A percentile compares a stretch with the other conserved stretches of the same genome.
phyloP scores from a whole-genome alignment of 2,797 vertebrate genomes.

The Sebastes minor region DNA sequence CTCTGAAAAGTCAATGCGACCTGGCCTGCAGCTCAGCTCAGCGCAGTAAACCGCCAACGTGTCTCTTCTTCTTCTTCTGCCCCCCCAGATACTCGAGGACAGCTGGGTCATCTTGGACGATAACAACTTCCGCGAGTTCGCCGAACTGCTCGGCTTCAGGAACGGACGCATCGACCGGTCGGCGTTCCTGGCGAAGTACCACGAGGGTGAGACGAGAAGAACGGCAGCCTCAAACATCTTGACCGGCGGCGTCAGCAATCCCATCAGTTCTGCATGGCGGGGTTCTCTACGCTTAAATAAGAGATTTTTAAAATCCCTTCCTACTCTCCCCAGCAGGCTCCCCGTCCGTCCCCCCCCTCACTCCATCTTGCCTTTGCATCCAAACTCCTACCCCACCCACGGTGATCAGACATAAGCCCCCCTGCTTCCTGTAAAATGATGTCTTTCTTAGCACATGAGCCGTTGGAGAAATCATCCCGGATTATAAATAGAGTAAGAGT shows the following conservation, averaged over 20 bases:
- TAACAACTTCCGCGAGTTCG: conserved; percentile 55
- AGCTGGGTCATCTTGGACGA: conserved; percentile 65
- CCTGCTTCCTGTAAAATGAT: conserved; percentile 57
- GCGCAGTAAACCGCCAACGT: background rate
- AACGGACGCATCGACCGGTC: conserved; percentile 58
- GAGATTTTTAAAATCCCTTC: conserved; percentile 51
- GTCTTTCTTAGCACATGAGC: conserved; percentile 73
- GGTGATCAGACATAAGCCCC: conserved; percentile 62
- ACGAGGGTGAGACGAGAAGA: conserved; percentile 63
- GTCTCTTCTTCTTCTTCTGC: background rate
- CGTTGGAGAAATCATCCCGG: conserved; percentile 71
- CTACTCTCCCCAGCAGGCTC: conserved; percentile 25
- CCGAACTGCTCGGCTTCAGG: conserved; percentile 55
- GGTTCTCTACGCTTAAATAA: conserved; percentile 41
- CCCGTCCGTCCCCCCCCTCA: background rate
- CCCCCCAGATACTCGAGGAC: conserved; percentile 65
- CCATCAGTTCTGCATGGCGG: conserved; percentile 47
- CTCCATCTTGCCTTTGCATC: conserved; percentile 29
- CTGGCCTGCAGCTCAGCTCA: background rate
- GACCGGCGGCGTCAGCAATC: conserved; percentile 39
- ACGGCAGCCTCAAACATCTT: conserved; percentile 31
- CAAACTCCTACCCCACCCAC: conserved; percentile 55
- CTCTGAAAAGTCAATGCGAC: background rate
- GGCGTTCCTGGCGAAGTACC: conserved; percentile 59
- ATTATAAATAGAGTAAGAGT: conserved; percentile 79